These are phyloP conservation scores for Drosophila parabipectinata DNA, from an alignment of 1,140 invertebrate genomes.

Conservation along the genomic window DNA sequence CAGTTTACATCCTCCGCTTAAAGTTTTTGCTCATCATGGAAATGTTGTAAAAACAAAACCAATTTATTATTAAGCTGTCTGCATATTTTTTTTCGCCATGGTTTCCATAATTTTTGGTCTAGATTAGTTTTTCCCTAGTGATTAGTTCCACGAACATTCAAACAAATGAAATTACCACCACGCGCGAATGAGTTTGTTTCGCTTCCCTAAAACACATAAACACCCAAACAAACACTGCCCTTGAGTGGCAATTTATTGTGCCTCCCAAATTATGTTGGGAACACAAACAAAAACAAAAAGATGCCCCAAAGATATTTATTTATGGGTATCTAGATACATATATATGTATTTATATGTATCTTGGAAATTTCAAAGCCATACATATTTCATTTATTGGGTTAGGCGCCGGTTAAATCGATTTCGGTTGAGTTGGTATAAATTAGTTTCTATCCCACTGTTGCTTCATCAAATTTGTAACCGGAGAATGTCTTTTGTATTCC, in stretches of 20 bases:
- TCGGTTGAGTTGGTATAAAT: conserved; percentile 4
- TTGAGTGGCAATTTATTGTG: conserved; percentile 3
- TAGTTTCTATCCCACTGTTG: conserved; percentile 4
- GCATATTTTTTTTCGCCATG: not conserved
- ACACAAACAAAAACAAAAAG: conserved; percentile 4
- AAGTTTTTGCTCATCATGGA: not conserved
- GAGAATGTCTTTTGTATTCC: conserved; percentile 3
- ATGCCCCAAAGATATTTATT: conserved; percentile 1
- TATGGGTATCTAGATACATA: not conserved
- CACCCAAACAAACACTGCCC: conserved; percentile 2
- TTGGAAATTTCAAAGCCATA: conserved; percentile 4
- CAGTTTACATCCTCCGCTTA: not conserved
- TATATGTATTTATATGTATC: not conserved
- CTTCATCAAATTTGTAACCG: conserved; percentile 6
- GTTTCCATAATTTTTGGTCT: conserved; percentile 5
- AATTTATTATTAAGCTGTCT: conserved; percentile 3
- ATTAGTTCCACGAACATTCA: conserved; percentile 2
- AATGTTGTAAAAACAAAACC: not conserved
- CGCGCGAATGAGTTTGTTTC: not conserved
- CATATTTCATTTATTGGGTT: conserved; percentile 6
- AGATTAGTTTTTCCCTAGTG: conserved; percentile 5
- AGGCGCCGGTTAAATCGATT: conserved; percentile 7
- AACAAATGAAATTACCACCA: conserved; percentile 5
- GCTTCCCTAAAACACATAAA: not conserved
- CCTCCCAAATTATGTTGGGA: conserved; percentile 2